These are phyloP conservation scores for Neotragus pygmaeus DNA, from an alignment of 2,113 vertebrate genomes.

Conservation along the genomic window DNA sequence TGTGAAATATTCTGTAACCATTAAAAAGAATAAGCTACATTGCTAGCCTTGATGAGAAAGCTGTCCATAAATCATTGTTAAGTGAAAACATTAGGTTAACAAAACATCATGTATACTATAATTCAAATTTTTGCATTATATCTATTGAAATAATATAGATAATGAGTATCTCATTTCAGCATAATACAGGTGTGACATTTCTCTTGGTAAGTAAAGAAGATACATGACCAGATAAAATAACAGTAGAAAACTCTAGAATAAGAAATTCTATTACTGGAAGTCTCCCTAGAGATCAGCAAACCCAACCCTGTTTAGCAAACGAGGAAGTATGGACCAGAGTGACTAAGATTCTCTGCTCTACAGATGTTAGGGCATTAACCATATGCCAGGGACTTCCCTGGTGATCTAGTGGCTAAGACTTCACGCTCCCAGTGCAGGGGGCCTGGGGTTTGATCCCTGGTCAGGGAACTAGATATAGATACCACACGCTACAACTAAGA, in stretches of 20 bases:
- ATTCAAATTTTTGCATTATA: background rate
- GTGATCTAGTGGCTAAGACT: background rate
- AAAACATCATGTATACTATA: background rate
- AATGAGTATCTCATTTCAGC: constrained; percentile 3
- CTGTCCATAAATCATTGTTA: background rate
- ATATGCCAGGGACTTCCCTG: constrained; percentile 42
- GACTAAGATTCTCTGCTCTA: background rate
- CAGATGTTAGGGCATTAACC: constrained; percentile 12
- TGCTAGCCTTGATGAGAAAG: background rate
- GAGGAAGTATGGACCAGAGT: background rate
- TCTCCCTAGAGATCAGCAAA: background rate
- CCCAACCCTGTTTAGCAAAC: background rate
- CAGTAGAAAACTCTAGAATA: background rate
- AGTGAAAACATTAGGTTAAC: background rate
- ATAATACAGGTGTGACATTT: constrained; percentile 2
- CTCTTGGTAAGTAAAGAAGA: background rate
- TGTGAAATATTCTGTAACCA: background rate
- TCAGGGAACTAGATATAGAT: background rate
- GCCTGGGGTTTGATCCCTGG: background rate
- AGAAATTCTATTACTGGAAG: background rate
- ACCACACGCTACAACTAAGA: background rate
- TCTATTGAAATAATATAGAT: constrained; percentile 39
- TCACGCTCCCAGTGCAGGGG: background rate
- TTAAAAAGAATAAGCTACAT: background rate
- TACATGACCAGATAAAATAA: background rate